Base-by-base conservation (phyloP, 2,113 vertebrate species). In the Xyliphius kryptos region DNA sequence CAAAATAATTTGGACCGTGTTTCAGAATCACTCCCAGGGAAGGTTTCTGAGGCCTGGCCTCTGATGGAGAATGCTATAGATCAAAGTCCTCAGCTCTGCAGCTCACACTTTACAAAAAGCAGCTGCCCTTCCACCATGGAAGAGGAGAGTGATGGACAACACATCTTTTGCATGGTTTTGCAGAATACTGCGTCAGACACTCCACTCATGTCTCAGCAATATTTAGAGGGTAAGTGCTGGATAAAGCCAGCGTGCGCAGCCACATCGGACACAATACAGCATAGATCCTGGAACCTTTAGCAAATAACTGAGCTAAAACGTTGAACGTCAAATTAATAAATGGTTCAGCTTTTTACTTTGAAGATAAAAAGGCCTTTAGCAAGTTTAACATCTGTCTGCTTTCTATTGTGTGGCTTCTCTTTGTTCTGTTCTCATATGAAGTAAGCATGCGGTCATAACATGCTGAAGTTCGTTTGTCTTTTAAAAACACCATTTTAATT, bases 41-140 rank as follows among this genome's bases (percentile, higher is more conserved):
- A 88, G 15, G 76, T 78, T 46, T 85, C 80, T 1, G 89, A 90
- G 22, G 85, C 69, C 60, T 88, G 84, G 84, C 89, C 87, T 9
- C 85, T 91, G 61, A 85, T 89, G 79, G 84, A 79, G 75, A 82
- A 68, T 40, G 69, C 73, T 3, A 86, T 87, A 16, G 74, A 73
- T 57, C 22, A 80, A 19, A 86, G 82, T 54, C 67, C 4, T 85
- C 80, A 48, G 74, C 77, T 15, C 69, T 47, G 13, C 65, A 74
- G 32, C 26, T 62, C 53, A 53, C 26, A 5, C 4, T 32, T 5
- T 32, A 3, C 79, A 62, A 87, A 51, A 10, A 32, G 69, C 48
- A 15, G 10, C 5, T 47, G 10, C 14, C 40, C 19, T 7, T 51
- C 46, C 19, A 53, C 55, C 17, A 60, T 63, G 52, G 56, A 13